A percentile compares a stretch with the other conserved stretches of the same genome.
Evolutionary conservation across 2,888 invertebrate species (phyloP).

Genomic region (Carcina quercana): DNA sequence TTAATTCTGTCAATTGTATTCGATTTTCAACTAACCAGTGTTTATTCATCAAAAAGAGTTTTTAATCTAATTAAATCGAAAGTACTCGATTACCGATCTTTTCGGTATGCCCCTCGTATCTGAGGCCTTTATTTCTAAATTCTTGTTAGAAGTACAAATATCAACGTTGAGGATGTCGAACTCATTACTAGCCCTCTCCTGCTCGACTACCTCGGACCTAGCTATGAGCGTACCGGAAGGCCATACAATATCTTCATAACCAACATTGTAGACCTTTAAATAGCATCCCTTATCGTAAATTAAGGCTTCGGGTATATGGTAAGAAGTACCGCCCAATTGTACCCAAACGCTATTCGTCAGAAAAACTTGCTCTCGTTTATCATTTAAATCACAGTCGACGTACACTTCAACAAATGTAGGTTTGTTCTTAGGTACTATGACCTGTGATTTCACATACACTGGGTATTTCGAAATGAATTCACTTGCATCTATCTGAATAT

Average conservation of each 20-base stretch:
- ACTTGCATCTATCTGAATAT: background rate
- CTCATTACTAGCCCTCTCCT: no score
- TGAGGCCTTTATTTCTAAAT: no score
- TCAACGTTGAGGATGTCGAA: no score
- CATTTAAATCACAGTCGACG: background rate
- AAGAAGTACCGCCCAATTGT: conserved; percentile 1
- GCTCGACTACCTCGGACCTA: background rate
- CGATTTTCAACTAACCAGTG: no score
- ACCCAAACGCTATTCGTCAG: conserved; percentile 1
- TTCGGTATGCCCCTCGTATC: no score
- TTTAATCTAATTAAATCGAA: no score
- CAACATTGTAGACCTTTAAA: conserved; percentile 4
- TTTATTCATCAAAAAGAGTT: no score
- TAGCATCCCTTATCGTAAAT: background rate
- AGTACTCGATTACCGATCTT: no score
- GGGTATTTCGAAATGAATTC: background rate
- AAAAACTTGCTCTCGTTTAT: background rate
- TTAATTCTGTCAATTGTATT: no score
- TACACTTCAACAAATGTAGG: background rate
- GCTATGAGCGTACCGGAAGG: conserved; percentile 1
- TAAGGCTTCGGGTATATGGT: background rate
- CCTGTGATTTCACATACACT: background rate
- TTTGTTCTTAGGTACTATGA: no score
- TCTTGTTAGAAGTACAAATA: no score
- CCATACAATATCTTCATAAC: background rate